Conservation (phyloP, 2,888 invertebrate genomes). For the Campoplex capitator region DNA sequence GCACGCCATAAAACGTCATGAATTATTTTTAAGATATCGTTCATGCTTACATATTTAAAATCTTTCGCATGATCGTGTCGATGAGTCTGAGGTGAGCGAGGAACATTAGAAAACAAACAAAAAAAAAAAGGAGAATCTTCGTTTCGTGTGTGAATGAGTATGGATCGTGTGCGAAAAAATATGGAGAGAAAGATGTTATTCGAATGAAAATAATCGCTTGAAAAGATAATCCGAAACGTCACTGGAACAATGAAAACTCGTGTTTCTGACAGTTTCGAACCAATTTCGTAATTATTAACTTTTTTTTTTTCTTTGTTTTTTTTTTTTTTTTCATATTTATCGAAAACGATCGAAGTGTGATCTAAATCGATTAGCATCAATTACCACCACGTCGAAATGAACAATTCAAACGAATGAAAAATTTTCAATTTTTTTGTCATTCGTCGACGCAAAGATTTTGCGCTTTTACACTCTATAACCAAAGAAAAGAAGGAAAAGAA, state of each 20-base stretch:
- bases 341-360: not conserved
- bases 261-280: not conserved
- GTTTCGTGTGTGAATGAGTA: constrained; percentile 40
- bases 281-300: not conserved
- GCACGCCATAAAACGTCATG: constrained; percentile 36
- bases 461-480: not conserved
- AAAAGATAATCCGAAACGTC: not conserved
- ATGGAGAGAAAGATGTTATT: not conserved
- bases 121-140: not conserved
- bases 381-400: not conserved
- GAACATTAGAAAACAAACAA: not conserved
- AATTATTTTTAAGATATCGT: constrained; percentile 42
- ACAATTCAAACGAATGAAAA: not conserved
- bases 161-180: not conserved
- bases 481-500: not conserved
- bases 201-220: constrained; percentile 14
- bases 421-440: not conserved
- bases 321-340: too few relatives aligned
- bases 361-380: constrained; percentile 2
- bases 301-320: not conserved
- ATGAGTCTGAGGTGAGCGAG: constrained; percentile 15
- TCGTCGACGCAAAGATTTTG: not conserved
- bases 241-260: constrained; percentile 2
- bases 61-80: constrained; percentile 52
- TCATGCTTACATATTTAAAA: not conserved